Percentiles rank a stretch among this genome's conserved stretches.
phyloP scores from a whole-genome alignment of 2,113 vertebrate genomes.

The Crotalus tigris region DNA sequence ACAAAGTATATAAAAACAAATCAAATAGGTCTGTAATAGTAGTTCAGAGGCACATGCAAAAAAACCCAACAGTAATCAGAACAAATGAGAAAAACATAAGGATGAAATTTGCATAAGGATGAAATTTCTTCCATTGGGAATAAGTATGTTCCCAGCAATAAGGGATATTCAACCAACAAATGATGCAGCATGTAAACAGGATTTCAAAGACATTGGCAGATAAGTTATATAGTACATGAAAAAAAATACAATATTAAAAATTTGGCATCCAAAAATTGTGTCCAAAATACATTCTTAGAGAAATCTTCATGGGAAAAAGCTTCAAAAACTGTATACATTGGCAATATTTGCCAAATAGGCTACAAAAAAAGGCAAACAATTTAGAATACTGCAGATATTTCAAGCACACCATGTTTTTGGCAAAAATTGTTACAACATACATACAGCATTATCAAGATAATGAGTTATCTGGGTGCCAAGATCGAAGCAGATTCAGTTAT shows the following conservation, averaged over 20 bases:
- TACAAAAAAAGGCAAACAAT: not conserved
- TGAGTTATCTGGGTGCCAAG: not conserved
- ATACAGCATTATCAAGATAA: not conserved
- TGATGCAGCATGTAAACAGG: not conserved
- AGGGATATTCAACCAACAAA: not conserved
- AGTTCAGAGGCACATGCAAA: not conserved
- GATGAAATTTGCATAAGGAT: not conserved
- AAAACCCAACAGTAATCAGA: not conserved
- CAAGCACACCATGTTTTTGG: not conserved
- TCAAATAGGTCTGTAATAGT: not conserved
- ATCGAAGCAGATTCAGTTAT: accelerated
- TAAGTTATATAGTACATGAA: not conserved
- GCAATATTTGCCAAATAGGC: not conserved
- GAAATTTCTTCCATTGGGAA: not conserved
- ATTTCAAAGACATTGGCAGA: not conserved
- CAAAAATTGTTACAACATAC: not conserved
- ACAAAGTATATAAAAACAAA: not conserved
- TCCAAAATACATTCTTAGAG: not conserved
- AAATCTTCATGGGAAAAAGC: not conserved
- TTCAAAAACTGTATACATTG: not conserved
- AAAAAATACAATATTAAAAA: not conserved
- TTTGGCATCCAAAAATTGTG: not conserved
- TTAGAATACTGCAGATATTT: not conserved
- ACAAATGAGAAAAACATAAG: not conserved
- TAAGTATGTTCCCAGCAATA: not conserved